Conservation (phyloP, 1,140 invertebrate genomes). For the Microplitis mediator region DNA sequence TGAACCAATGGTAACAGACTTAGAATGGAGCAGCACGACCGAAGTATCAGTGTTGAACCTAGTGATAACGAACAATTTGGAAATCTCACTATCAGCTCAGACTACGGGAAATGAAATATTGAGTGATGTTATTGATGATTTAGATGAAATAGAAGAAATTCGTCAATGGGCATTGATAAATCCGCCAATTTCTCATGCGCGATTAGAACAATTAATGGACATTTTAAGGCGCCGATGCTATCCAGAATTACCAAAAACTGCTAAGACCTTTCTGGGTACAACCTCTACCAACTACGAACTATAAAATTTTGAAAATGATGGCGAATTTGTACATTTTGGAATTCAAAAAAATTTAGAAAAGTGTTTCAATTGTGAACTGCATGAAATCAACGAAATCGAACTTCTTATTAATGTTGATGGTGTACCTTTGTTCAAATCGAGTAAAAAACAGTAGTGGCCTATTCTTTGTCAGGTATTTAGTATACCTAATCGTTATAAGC, state of each 20-base stretch:
- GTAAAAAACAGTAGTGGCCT: slow-evolving; percentile 14
- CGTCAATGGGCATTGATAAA: slow-evolving; percentile 27
- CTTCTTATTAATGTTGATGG: slow-evolving; percentile 22
- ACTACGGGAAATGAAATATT: neutral
- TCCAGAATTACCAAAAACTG: slow-evolving; percentile 17
- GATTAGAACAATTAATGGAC: slow-evolving; percentile 29
- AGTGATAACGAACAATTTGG: neutral
- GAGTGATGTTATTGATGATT: neutral
- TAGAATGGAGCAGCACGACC: neutral
- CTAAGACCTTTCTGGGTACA: slow-evolving; percentile 14
- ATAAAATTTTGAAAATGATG: neutral
- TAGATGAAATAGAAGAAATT: slow-evolving; percentile 28
- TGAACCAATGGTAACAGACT: no score
- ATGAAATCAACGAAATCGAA: neutral
- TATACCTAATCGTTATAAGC: neutral
- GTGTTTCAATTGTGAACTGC: slow-evolving; percentile 11
- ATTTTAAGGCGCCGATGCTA: slow-evolving; percentile 27
- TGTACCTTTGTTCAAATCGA: slow-evolving; percentile 29
- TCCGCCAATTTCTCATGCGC: slow-evolving; percentile 24
- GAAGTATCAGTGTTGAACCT: neutral
- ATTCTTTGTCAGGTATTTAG: slow-evolving; percentile 15
- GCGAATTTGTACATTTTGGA: slow-evolving; percentile 20
- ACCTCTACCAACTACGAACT: neutral
- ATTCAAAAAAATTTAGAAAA: neutral
- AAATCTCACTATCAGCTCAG: neutral